These are phyloP conservation scores for Tetranychus piercei DNA, from an alignment of 2,888 invertebrate species.

Conservation along the genomic window DNA sequence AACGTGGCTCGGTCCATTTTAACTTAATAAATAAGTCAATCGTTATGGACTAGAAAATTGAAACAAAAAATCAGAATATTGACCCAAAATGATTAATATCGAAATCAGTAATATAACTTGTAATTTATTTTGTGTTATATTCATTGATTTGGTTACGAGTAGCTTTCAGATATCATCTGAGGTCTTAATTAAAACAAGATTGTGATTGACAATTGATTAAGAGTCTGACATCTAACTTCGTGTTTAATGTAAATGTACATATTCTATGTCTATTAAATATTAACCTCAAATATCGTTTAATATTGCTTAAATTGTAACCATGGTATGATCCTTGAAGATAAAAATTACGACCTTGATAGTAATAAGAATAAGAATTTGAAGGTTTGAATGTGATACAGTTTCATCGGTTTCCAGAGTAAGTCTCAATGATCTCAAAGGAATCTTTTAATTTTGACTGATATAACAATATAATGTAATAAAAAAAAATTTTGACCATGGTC, in stretches of 20 bases:
- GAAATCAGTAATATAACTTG: not conserved
- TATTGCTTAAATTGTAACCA: not conserved
- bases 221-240: not conserved
- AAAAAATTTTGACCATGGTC: not conserved
- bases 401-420: not conserved
- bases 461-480: not conserved
- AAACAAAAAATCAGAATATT: not conserved
- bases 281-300: not conserved
- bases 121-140: no score
- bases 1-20: not conserved
- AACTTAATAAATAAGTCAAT: conserved; percentile 7
- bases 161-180: no score
- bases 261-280: no score
- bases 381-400: not conserved
- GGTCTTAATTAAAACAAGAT: not conserved
- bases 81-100: not conserved
- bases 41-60: not conserved
- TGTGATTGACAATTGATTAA: not conserved
- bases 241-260: not conserved
- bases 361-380: not conserved
- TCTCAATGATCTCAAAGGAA: not conserved
- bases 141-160: not conserved
- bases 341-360: not conserved
- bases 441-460: not conserved
- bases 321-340: not conserved